Percentiles rank a stretch among this genome's conserved stretches.
These are phyloP conservation scores for Thymelicus sylvestris DNA, from an alignment of 2,888 invertebrate species.

Conservation along the genomic window DNA sequence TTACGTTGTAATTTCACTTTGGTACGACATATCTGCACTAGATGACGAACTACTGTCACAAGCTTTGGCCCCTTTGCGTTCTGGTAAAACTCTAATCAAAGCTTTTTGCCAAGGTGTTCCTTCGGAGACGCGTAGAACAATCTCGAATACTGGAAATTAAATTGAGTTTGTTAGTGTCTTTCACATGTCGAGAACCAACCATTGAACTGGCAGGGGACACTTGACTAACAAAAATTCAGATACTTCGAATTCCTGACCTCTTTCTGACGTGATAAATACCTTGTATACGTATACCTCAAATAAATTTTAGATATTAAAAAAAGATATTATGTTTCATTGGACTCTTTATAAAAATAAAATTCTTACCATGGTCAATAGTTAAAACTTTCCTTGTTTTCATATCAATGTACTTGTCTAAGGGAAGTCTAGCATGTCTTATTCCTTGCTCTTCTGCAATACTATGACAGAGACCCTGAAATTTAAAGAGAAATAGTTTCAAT, in stretches of 20 bases:
- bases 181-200: too few relatives aligned
- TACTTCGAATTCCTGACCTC: too few relatives aligned
- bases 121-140: conserved; percentile 90
- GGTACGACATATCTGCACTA: conserved; percentile 56
- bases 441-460: conserved; percentile 91
- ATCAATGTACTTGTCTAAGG: conserved; percentile 94
- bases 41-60: conserved; percentile 59
- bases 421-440: conserved; percentile 92
- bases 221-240: too few relatives aligned
- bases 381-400: conserved; percentile 97
- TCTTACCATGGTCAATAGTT: conserved; percentile 96
- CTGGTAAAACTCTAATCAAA: conserved; percentile 90
- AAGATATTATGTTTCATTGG: too few relatives aligned
- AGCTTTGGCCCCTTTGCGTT: conserved; percentile 89
- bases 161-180: not conserved
- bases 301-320: too few relatives aligned
- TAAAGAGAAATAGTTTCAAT: not conserved
- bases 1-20: conserved; percentile 48
- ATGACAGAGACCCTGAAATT: conserved; percentile 91
- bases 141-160: conserved; percentile 90
- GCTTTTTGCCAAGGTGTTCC: conserved; percentile 92
- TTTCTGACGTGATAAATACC: too few relatives aligned
- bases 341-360: not conserved
- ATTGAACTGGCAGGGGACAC: too few relatives aligned
- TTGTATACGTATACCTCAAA: too few relatives aligned